Evolutionary conservation across 2,113 vertebrate genomes (phyloP).

Genomic region (Sphaerodactylus townsendi): DNA sequence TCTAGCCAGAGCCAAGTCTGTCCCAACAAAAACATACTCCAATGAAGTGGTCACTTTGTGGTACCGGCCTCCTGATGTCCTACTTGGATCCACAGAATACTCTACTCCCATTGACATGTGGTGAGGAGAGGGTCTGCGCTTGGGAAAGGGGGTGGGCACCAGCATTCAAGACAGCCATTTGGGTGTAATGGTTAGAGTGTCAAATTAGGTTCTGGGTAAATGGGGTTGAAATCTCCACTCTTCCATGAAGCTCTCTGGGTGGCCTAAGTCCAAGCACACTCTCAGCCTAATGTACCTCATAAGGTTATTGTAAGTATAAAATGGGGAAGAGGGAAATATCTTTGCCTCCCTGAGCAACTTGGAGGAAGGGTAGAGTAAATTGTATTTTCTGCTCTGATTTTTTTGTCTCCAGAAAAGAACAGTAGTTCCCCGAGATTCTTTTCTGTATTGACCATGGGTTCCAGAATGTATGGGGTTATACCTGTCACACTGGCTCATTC

Average conservation of each 20-base stretch:
- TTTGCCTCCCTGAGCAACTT: background rate
- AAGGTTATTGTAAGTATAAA: no score
- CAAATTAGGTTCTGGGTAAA: no score
- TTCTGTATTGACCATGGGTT: background rate
- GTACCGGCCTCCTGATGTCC: constrained; percentile 94
- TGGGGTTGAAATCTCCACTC: no score
- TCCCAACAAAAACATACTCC: constrained; percentile 96
- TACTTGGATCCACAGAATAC: constrained; percentile 94
- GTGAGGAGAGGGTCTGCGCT: constrained; percentile 68
- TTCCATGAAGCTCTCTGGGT: no score
- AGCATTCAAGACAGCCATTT: no score
- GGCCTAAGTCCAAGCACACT: no score
- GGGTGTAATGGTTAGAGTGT: no score
- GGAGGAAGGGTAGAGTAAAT: no score
- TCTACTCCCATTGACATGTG: constrained; percentile 98
- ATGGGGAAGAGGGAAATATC: rapidly evolving
- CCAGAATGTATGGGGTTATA: background rate
- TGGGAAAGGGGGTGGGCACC: background rate
- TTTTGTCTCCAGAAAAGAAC: background rate
- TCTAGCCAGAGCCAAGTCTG: constrained; percentile 92
- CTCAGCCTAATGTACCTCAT: no score
- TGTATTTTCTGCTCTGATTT: background rate
- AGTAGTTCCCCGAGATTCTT: background rate
- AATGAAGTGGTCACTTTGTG: constrained; percentile 97
- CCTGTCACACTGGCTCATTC: background rate